Percentiles rank a stretch among this genome's conserved stretches.
phyloP scores from a whole-genome alignment of 2,797 vertebrate genomes.

The Petrocephalus schoutedeni region DNA sequence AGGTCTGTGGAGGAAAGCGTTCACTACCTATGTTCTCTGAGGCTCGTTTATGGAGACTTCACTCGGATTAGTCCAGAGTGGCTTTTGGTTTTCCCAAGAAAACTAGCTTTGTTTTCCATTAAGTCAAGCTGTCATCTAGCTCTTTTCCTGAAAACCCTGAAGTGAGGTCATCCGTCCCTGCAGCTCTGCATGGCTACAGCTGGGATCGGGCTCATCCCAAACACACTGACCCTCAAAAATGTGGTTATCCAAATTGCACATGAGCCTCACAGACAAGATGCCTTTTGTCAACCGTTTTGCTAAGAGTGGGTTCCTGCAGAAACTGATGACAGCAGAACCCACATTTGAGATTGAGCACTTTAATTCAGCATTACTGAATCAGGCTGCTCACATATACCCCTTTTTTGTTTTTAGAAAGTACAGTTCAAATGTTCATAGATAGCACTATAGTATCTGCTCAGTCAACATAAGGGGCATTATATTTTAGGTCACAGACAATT shows the following conservation, averaged over 20 bases:
- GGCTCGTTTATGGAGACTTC: not conserved
- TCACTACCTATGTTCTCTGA: not conserved
- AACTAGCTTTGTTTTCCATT: constrained; percentile 6
- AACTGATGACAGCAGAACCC: constrained; percentile 3
- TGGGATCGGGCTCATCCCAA: not conserved
- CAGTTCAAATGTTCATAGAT: not conserved
- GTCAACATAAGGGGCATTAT: not conserved
- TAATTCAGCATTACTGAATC: not conserved
- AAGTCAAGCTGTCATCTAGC: not conserved
- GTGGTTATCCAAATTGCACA: not conserved
- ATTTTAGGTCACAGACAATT: not conserved
- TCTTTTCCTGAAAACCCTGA: not conserved
- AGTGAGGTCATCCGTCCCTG: not conserved
- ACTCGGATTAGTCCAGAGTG: not conserved
- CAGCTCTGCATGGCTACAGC: not conserved
- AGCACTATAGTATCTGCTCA: not conserved
- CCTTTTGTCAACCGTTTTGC: not conserved
- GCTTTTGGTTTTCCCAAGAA: not conserved
- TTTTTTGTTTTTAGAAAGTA: not conserved
- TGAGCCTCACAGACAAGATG: not conserved
- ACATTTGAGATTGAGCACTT: not conserved
- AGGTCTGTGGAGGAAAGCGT: not conserved
- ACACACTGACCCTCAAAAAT: not conserved
- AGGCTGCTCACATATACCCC: not conserved
- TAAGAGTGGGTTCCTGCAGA: not conserved